Evolutionary conservation across 2,113 vertebrate genomes (phyloP).

Genomic region (Ceyx melanurus): DNA sequence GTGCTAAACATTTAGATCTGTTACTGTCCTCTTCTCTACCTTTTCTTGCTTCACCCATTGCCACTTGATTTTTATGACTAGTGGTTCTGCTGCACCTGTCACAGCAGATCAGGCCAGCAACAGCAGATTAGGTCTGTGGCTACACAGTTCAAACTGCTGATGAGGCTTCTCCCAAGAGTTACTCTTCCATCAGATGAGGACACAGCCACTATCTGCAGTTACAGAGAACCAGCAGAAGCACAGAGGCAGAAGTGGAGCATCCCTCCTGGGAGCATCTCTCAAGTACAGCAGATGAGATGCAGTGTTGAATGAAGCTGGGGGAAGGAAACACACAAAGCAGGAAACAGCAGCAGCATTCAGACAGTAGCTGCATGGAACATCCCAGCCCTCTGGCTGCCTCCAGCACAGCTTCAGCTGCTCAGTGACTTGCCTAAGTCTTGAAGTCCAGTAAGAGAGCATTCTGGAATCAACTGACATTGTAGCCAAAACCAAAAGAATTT

Average conservation of each 20-base stretch:
- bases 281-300: background rate
- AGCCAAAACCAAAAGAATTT: background rate
- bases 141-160: background rate
- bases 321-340: background rate
- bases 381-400: background rate
- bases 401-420: background rate
- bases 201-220: background rate
- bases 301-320: background rate
- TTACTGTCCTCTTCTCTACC: background rate
- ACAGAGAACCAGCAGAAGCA: background rate
- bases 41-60: background rate
- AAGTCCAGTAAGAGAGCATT: background rate
- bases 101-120: background rate
- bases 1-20: background rate
- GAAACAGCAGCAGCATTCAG: background rate
- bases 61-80: background rate
- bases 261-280: background rate
- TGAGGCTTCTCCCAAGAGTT: background rate
- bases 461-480: background rate
- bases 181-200: background rate
- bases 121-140: background rate
- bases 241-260: background rate
- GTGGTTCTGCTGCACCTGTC: background rate
- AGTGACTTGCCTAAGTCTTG: background rate
- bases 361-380: background rate